Evolutionary conservation across 2,888 invertebrate genomes (phyloP).

Genomic region (Drosophila conformis): DNA sequence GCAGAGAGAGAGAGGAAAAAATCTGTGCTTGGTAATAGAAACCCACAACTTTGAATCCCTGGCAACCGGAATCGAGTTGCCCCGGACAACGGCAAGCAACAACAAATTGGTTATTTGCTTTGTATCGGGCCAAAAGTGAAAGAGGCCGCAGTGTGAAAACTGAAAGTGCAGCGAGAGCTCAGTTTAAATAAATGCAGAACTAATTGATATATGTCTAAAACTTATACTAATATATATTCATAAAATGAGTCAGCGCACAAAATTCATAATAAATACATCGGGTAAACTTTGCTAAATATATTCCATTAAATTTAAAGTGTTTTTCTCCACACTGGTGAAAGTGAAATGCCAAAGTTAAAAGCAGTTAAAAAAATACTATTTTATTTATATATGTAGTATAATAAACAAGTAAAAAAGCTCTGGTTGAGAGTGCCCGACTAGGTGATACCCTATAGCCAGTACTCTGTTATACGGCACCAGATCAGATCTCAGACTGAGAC

Average conservation of each 20-base stretch:
- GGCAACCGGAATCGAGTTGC: conserved; percentile 52
- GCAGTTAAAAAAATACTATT: background rate
- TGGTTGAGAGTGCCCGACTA: background rate
- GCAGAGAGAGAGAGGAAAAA: background rate
- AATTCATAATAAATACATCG: conserved; percentile 85
- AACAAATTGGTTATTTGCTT: conserved; percentile 53
- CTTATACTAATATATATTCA: background rate
- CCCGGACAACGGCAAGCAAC: conserved; percentile 47
- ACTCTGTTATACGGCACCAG: too few species aligned
- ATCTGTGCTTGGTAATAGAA: conserved; percentile 35
- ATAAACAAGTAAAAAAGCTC: background rate
- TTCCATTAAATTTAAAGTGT: background rate
- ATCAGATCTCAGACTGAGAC: background rate
- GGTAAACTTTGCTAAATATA: conserved; percentile 68
- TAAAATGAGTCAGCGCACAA: conserved; percentile 73
- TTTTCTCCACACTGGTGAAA: background rate
- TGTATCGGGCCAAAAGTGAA: conserved; percentile 59
- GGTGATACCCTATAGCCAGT: background rate
- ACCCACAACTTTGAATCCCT: conserved; percentile 45
- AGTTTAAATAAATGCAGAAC: conserved; percentile 5
- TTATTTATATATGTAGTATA: background rate
- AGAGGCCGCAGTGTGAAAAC: conserved; percentile 55
- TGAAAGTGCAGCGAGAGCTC: conserved; percentile 59
- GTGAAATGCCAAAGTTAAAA: background rate
- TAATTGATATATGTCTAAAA: background rate